Percentiles rank a stretch among this genome's conserved stretches.
These are phyloP conservation scores for Cistogaster globosa DNA, from an alignment of 2,888 invertebrate genomes.

Conservation along the genomic window DNA sequence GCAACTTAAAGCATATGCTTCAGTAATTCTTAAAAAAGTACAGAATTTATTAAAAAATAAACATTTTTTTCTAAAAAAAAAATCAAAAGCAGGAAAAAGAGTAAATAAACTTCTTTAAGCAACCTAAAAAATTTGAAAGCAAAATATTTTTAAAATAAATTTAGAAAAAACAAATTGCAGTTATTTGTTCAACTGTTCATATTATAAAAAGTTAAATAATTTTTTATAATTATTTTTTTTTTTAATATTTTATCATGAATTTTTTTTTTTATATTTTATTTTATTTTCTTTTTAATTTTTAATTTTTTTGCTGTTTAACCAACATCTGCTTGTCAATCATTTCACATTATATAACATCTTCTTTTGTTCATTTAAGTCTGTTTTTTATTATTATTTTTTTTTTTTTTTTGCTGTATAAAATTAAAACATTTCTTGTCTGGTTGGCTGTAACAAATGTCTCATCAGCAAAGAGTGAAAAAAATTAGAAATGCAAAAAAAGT, in stretches of 20 bases:
- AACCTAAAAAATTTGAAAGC: not conserved
- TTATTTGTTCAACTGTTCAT: too few species aligned
- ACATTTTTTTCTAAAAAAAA: not conserved
- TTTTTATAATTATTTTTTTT: too few species aligned
- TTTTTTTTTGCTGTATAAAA: slow-evolving; percentile 1
- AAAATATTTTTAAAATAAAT: not conserved
- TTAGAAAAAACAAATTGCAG: not conserved
- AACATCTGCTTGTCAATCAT: slow-evolving; percentile 69
- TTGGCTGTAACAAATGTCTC: slow-evolving; percentile 55
- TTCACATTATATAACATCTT: slow-evolving; percentile 55
- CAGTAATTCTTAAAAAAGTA: slow-evolving; percentile 32
- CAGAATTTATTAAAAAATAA: not conserved
- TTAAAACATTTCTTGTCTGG: slow-evolving; percentile 43
- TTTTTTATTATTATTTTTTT: too few species aligned
- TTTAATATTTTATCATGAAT: not conserved
- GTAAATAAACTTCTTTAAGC: not conserved
- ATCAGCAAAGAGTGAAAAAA: slow-evolving; percentile 2
- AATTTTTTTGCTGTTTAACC: slow-evolving; percentile 24
- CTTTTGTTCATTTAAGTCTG: slow-evolving; percentile 14
- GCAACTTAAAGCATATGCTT: slow-evolving; percentile 62
- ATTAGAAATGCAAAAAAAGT: not conserved
- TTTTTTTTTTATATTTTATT: not conserved
- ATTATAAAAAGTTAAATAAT: too few species aligned
- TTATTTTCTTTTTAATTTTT: slow-evolving; percentile 3
- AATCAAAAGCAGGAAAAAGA: not conserved